These are phyloP conservation scores for Phaethornis superciliosus DNA, from an alignment of 2,113 vertebrate genomes.

Conservation along the genomic window DNA sequence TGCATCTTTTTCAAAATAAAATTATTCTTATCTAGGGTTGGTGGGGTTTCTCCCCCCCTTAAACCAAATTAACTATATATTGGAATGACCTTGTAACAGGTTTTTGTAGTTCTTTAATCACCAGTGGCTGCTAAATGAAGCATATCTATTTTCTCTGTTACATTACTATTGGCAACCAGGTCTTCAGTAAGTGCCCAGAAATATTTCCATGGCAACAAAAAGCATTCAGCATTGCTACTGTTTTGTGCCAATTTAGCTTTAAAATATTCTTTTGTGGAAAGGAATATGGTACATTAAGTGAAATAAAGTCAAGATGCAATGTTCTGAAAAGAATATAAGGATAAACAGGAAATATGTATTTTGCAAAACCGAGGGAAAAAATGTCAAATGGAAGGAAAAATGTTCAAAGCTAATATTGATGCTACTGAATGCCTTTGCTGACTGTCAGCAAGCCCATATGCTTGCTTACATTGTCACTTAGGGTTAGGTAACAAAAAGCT, in stretches of 20 bases:
- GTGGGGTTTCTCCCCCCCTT: neutral
- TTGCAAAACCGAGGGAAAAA: constrained; percentile 32
- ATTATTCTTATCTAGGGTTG: neutral
- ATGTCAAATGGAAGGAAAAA: constrained; percentile 31
- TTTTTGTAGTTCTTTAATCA: constrained; percentile 77
- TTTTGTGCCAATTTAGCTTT: constrained; percentile 81
- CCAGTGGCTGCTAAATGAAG: constrained; percentile 77
- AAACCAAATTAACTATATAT: constrained; percentile 61
- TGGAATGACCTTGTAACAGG: constrained; percentile 63
- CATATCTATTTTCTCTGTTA: constrained; percentile 82
- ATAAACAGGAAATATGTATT: constrained; percentile 71
- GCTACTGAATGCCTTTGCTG: constrained; percentile 27
- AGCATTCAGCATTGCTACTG: constrained; percentile 78
- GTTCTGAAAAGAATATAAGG: constrained; percentile 75
- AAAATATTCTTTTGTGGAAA: constrained; percentile 79
- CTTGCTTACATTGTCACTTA: constrained; percentile 13
- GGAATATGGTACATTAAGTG: constrained; percentile 77
- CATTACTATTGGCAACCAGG: constrained; percentile 83
- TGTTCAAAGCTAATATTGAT: constrained; percentile 38
- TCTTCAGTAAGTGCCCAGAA: constrained; percentile 79
- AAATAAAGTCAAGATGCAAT: constrained; percentile 76
- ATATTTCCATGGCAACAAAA: constrained; percentile 86
- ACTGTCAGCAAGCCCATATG: constrained; percentile 45
- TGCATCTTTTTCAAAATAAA: neutral
- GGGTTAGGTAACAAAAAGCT: constrained; percentile 46